Percentiles rank a stretch among this genome's conserved stretches.
phyloP scores from a whole-genome alignment of 1,140 invertebrate genomes.

The Drosophila hydei region DNA sequence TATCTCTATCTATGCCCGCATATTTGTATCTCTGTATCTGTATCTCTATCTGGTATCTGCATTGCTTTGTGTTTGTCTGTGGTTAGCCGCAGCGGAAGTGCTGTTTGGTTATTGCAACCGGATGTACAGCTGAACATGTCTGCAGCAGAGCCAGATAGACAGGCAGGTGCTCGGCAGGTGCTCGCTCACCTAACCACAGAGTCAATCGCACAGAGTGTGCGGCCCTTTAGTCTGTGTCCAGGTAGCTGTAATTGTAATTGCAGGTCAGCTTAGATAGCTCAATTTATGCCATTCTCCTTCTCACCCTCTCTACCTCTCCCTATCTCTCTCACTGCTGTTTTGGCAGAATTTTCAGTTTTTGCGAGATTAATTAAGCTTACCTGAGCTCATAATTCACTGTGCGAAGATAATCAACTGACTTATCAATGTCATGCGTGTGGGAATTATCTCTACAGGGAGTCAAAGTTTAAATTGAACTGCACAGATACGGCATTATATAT shows the following conservation, averaged over 20 bases:
- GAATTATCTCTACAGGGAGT: too few relatives aligned
- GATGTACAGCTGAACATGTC: constrained; percentile 16
- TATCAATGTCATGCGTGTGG: too few relatives aligned
- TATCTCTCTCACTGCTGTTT: background rate
- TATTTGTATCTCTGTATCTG: background rate
- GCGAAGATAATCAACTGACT: background rate
- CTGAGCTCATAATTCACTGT: background rate
- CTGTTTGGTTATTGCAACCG: constrained; percentile 36
- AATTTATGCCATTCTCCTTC: constrained; percentile 17
- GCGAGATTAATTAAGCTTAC: background rate
- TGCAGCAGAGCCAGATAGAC: background rate
- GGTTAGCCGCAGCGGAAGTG: constrained; percentile 50
- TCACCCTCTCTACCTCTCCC: too few relatives aligned
- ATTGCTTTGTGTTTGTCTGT: constrained; percentile 17
- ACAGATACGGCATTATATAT: background rate
- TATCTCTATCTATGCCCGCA: background rate
- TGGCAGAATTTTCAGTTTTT: background rate
- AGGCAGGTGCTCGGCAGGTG: background rate
- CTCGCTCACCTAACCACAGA: constrained; percentile 23
- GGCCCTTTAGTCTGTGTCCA: background rate
- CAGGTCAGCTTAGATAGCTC: constrained; percentile 45
- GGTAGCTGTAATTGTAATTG: constrained; percentile 33
- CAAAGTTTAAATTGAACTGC: constrained; percentile 1
- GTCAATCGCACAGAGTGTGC: constrained; percentile 6
- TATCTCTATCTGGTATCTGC: constrained; percentile 4